Percentiles rank a stretch among this genome's conserved stretches.
These are phyloP conservation scores for Numenius arquata DNA, from an alignment of 2,113 vertebrate species.

Conservation along the genomic window DNA sequence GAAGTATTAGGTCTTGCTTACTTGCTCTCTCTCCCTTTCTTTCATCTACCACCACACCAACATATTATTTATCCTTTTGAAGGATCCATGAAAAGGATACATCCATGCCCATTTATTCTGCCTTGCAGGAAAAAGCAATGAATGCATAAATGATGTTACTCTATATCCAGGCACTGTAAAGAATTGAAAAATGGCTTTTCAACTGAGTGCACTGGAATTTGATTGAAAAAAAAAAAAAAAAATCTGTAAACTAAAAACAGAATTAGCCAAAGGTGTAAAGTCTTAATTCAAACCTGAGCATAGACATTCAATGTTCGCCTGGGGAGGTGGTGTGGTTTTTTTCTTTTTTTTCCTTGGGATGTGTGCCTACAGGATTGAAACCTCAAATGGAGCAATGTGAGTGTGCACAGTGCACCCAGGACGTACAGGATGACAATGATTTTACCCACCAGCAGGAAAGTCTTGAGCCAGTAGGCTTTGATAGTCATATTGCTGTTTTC, in stretches of 20 bases:
- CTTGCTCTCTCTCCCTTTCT: background rate
- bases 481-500: background rate
- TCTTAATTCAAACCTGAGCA: background rate
- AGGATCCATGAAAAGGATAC: background rate
- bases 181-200: background rate
- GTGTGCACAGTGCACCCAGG: background rate
- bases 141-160: slow-evolving; percentile 24
- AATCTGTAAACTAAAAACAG: background rate
- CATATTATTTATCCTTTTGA: slow-evolving; percentile 7
- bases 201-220: background rate
- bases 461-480: background rate
- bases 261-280: background rate
- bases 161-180: background rate
- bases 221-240: background rate
- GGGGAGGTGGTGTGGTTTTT: background rate
- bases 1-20: background rate
- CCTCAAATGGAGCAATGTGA: background rate
- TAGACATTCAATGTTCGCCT: background rate
- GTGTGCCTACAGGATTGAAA: background rate
- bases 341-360: background rate
- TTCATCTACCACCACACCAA: background rate
- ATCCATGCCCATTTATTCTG: background rate
- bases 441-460: background rate
- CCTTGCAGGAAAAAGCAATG: slow-evolving; percentile 29
- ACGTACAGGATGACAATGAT: background rate